These are phyloP conservation scores for Tholera decimalis DNA, from an alignment of 2,888 invertebrate species.

Conservation along the genomic window DNA sequence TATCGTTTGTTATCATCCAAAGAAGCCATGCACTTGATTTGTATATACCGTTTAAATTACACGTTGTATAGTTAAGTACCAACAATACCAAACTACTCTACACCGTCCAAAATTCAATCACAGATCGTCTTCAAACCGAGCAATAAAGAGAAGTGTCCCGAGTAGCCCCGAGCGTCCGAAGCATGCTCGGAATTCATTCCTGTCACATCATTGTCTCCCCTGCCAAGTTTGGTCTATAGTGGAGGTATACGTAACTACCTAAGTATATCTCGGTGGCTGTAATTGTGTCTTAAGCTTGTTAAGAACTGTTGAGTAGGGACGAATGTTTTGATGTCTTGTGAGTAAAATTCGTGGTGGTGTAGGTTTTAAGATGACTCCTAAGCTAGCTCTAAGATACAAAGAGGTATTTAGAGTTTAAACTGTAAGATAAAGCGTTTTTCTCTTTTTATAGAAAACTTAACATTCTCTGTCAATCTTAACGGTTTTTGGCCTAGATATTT, in stretches of 20 bases:
- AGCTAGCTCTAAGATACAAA: too few relatives aligned
- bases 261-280: slow-evolving; percentile 2
- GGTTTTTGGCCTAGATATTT: too few relatives aligned
- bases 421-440: too few relatives aligned
- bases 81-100: slow-evolving; percentile 4
- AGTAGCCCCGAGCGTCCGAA: slow-evolving; percentile 68
- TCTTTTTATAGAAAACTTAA: too few relatives aligned
- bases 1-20: too few relatives aligned
- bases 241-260: slow-evolving; percentile 22
- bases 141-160: slow-evolving; percentile 65
- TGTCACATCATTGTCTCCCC: slow-evolving; percentile 73
- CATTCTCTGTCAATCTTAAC: too few relatives aligned
- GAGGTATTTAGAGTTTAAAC: too few relatives aligned
- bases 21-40: too few relatives aligned
- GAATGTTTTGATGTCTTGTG: slow-evolving; percentile 7
- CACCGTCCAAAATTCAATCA: slow-evolving; percentile 41
- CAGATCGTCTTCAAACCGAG: slow-evolving; percentile 45
- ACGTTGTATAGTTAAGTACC: too few relatives aligned
- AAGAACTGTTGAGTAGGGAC: slow-evolving; percentile 25
- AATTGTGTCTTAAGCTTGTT: slow-evolving; percentile 51
- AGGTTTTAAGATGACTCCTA: too few relatives aligned
- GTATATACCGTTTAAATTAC: too few relatives aligned
- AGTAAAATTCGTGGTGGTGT: background rate
- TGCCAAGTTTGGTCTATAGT: slow-evolving; percentile 33
- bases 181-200: slow-evolving; percentile 77